Conservation (phyloP, 1,140 invertebrate species). For the Bombus superbus region DNA sequence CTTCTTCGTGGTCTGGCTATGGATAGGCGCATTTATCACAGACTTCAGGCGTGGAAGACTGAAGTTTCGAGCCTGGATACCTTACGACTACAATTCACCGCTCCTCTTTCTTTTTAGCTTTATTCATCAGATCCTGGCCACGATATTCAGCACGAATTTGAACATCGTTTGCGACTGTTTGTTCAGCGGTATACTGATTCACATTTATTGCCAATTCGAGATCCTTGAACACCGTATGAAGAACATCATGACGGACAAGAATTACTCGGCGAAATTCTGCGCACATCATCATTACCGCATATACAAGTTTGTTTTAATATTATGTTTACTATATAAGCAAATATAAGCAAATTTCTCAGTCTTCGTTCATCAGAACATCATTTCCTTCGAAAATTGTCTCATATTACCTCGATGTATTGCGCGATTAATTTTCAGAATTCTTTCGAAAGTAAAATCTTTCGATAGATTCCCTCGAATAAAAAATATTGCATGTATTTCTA, state of each 20-base stretch:
- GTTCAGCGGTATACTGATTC: slow-evolving; percentile 56
- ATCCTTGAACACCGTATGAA: slow-evolving; percentile 58
- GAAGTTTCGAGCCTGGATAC: slow-evolving; percentile 56
- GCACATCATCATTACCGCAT: slow-evolving; percentile 62
- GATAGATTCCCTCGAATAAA: too few species aligned
- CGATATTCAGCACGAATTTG: slow-evolving; percentile 23
- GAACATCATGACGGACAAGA: not conserved
- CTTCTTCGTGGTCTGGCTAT: not conserved
- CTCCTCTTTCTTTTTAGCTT: slow-evolving; percentile 46
- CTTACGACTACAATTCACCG: slow-evolving; percentile 31
- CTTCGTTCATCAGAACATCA: too few species aligned
- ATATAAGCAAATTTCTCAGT: too few species aligned
- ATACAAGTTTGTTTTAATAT: slow-evolving; percentile 37
- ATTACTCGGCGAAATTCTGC: slow-evolving; percentile 31
- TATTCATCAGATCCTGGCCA: slow-evolving; percentile 47
- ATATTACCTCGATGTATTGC: too few species aligned
- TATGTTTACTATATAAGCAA: not conserved
- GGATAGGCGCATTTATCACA: not conserved
- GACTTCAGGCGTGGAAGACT: not conserved
- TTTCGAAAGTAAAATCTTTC: too few species aligned
- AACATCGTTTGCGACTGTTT: slow-evolving; percentile 55
- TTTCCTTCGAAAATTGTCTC: too few species aligned
- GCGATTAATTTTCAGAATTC: too few species aligned
- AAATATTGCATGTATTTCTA: too few species aligned
- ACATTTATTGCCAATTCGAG: slow-evolving; percentile 59